Percentiles rank a stretch among this genome's conserved stretches.
phyloP scores from a whole-genome alignment of 2,113 vertebrate species.

The Prionailurus viverrinus region DNA sequence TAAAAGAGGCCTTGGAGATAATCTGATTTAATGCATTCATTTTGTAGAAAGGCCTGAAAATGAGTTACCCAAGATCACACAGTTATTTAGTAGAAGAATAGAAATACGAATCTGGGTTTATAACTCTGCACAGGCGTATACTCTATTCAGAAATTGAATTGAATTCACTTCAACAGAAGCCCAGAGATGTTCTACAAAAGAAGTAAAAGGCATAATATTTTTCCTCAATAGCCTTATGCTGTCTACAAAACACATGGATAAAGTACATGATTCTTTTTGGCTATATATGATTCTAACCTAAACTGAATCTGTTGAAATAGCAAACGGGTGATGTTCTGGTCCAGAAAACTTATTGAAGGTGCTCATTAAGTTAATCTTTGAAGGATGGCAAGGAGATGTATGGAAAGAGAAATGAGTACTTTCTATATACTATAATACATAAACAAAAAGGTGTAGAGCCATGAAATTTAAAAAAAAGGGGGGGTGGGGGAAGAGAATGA shows the following conservation, averaged over 20 bases:
- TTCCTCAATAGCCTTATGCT: slow-evolving; percentile 70
- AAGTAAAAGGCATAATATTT: slow-evolving; percentile 75
- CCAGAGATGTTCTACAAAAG: slow-evolving; percentile 73
- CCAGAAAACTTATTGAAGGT: slow-evolving; percentile 34
- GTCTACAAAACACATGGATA: slow-evolving; percentile 54
- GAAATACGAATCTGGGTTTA: slow-evolving; percentile 72
- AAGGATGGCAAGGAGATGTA: background rate
- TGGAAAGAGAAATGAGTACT: background rate
- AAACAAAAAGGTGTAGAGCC: background rate
- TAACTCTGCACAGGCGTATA: slow-evolving; percentile 62
- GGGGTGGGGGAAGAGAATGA: background rate
- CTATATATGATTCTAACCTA: background rate
- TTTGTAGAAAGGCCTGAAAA: slow-evolving; percentile 71
- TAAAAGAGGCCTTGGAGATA: slow-evolving; percentile 68
- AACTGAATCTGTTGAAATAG: slow-evolving; percentile 40
- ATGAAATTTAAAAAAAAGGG: background rate
- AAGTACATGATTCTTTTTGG: slow-evolving; percentile 69
- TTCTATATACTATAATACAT: background rate
- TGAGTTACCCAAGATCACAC: slow-evolving; percentile 77
- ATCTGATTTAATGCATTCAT: slow-evolving; percentile 78
- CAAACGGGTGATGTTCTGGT: background rate
- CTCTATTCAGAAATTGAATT: slow-evolving; percentile 74
- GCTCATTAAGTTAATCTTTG: background rate
- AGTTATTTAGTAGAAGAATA: slow-evolving; percentile 73
- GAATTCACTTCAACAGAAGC: slow-evolving; percentile 69